Conservation (phyloP, 2,888 invertebrate species). For the Tupiocoris notatus region DNA sequence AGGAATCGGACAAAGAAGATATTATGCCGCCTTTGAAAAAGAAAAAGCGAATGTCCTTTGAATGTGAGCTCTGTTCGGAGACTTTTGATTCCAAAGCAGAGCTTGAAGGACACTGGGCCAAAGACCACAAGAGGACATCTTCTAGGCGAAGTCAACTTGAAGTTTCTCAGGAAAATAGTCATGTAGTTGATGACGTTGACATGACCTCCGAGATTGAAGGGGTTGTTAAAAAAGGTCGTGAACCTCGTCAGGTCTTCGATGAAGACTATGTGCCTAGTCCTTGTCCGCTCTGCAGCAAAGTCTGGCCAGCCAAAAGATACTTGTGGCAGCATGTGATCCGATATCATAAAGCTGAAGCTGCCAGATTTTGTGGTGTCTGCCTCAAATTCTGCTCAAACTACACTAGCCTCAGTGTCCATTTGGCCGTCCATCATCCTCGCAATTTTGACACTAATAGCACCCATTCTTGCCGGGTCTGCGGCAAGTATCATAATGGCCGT, state of each 20-base stretch:
- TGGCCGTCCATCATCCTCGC: constrained; percentile 57
- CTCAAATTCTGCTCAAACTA: constrained; percentile 59
- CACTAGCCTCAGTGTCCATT: constrained; percentile 56
- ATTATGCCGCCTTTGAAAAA: constrained; percentile 39
- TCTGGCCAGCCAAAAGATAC: constrained; percentile 63
- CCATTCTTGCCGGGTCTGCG: constrained; percentile 60
- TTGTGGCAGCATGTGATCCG: constrained; percentile 63
- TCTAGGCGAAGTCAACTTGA: background rate
- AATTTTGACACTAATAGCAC: constrained; percentile 58
- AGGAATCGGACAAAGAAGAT: constrained; percentile 46
- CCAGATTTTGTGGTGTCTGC: constrained; percentile 62
- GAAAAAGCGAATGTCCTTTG: constrained; percentile 13
- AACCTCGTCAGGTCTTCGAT: constrained; percentile 44
- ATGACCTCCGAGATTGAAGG: constrained; percentile 35
- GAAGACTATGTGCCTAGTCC: constrained; percentile 54
- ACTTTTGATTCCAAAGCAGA: constrained; percentile 44
- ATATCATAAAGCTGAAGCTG: constrained; percentile 60
- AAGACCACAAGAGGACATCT: constrained; percentile 43
- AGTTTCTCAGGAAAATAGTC: background rate
- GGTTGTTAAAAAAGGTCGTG: constrained; percentile 20
- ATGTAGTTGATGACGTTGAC: background rate
- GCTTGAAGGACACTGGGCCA: constrained; percentile 46
- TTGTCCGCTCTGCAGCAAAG: constrained; percentile 62
- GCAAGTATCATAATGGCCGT: constrained; percentile 61
- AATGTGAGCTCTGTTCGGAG: constrained; percentile 41